A percentile compares a stretch with the other conserved stretches of the same genome.
These are phyloP conservation scores for Scaptomyza montana DNA, from an alignment of 1,140 invertebrate species.

Conservation along the genomic window DNA sequence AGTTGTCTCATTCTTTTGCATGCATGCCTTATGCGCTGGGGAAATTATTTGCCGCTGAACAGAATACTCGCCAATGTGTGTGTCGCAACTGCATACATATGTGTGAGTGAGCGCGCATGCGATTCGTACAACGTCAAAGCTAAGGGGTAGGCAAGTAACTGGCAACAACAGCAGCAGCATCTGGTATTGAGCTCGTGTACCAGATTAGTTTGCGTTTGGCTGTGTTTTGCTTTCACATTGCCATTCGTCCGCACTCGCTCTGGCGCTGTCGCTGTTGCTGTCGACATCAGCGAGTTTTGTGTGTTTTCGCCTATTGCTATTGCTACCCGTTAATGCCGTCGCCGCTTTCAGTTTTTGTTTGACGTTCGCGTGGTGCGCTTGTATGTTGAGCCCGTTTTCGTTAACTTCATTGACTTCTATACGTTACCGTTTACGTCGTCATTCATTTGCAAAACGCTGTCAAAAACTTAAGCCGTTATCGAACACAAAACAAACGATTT, in stretches of 20 bases:
- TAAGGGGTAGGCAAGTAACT: slow-evolving; percentile 34
- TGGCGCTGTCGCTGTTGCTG: slow-evolving; percentile 46
- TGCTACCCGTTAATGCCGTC: slow-evolving; percentile 41
- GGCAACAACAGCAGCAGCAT: slow-evolving; percentile 36
- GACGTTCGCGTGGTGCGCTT: slow-evolving; percentile 73
- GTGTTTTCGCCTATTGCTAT: slow-evolving; percentile 32
- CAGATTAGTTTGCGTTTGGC: slow-evolving; percentile 49
- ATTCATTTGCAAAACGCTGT: slow-evolving; percentile 14
- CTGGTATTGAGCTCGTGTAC: slow-evolving; percentile 41
- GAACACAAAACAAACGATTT: slow-evolving; percentile 8
- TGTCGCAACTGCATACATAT: neutral
- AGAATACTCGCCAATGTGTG: slow-evolving; percentile 10
- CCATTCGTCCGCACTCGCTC: slow-evolving; percentile 58
- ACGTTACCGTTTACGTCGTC: slow-evolving; percentile 8
- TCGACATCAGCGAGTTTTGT: slow-evolving; percentile 38
- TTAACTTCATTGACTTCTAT: slow-evolving; percentile 21
- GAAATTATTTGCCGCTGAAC: slow-evolving; percentile 61
- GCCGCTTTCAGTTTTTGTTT: slow-evolving; percentile 79
- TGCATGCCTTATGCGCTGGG: slow-evolving; percentile 20
- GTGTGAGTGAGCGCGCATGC: slow-evolving; percentile 63
- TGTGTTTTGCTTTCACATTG: slow-evolving; percentile 48
- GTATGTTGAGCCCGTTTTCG: slow-evolving; percentile 60
- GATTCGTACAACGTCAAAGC: slow-evolving; percentile 46
- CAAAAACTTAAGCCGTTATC: slow-evolving; percentile 17
- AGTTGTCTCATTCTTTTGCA: slow-evolving; percentile 51